Percentiles rank a stretch among this genome's conserved stretches.
phyloP scores from a whole-genome alignment of 2,888 invertebrate genomes.

The Lochmaea capreae region DNA sequence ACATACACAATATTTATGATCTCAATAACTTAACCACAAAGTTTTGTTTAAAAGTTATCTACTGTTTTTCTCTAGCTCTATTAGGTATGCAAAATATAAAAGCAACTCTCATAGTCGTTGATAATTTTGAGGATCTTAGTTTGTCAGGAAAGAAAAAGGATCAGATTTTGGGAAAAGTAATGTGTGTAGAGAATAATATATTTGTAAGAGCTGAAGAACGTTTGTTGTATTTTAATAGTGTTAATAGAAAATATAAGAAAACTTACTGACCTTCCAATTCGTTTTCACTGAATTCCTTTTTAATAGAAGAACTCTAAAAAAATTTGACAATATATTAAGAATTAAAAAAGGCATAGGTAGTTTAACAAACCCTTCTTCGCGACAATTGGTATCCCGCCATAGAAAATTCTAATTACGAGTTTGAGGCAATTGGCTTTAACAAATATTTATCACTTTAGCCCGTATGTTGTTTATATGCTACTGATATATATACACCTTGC shows the following conservation, averaged over 20 bases:
- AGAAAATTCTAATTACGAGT: not conserved
- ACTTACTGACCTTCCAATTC: slow-evolving; percentile 54
- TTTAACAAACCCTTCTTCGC: slow-evolving; percentile 34
- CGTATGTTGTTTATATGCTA: slow-evolving; percentile 41
- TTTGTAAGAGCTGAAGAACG: no score
- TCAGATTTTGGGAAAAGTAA: no score
- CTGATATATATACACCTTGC: slow-evolving; percentile 30
- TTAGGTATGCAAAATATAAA: no score
- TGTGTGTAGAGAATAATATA: no score
- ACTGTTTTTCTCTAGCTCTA: no score
- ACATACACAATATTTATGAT: no score
- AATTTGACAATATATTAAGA: not conserved
- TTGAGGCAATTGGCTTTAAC: slow-evolving; percentile 17
- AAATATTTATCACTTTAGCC: slow-evolving; percentile 35
- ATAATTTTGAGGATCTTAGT: no score
- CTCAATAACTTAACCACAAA: no score
- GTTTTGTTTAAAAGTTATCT: no score
- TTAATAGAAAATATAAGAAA: slow-evolving; percentile 2
- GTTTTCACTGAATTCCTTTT: slow-evolving; percentile 57
- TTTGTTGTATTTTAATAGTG: not conserved
- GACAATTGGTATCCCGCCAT: slow-evolving; percentile 23
- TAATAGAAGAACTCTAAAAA: slow-evolving; percentile 57
- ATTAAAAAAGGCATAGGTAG: not conserved
- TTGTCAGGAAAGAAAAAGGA: no score
- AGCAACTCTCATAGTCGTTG: no score